Evolutionary conservation across 2,113 vertebrate species (phyloP), one percentile per base, ranked within the genome.

Genomic region (Theristicus caerulescens): DNA sequence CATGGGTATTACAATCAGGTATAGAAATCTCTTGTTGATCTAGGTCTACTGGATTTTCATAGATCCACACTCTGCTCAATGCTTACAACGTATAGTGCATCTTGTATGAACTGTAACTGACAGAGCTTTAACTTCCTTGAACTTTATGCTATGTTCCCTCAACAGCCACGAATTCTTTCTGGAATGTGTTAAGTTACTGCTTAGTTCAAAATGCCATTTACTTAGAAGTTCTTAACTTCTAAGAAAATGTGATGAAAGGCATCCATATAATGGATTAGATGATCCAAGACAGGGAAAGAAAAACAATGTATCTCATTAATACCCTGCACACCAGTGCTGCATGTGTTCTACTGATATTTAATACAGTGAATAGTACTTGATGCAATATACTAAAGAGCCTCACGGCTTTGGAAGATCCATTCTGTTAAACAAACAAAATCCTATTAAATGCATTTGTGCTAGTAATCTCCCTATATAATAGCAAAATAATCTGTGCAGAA

Each of bases 121-220:
- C 40, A 90, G 44, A 47, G 71, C 58, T 52, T 40, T 17, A 73
- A 26, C 20, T 62, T 10, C 22, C 49, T 3, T 40, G 34, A 58
- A 7, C 44, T 29, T 32, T 22, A 32, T 1, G 0, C 15, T 34
- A 5, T 18, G 32, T 52, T 34, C 22, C 17, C 38, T 7, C 26
- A 44, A 7, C 26, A 66, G 7, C 32, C 25, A 7, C 0, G 0
- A 13, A 20, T 4, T 55, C 66, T 52, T 73, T 46, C 70, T 47
- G 32, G 25, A 65, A 16, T 2, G 1, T 34, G 3, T 38, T 51
- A 55, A 47, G 27, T 47, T 62, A 52, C 31, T 51, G 9, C 44
- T 26, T 22, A 13, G 21, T 66, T 79, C 49, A 54, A 54, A 67
- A 55, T 51, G 24, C 11, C 59, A 13, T 58, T 51, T 22, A 14